Conservation (phyloP, 2,797 vertebrate species). For the Sebastes flavidus region DNA sequence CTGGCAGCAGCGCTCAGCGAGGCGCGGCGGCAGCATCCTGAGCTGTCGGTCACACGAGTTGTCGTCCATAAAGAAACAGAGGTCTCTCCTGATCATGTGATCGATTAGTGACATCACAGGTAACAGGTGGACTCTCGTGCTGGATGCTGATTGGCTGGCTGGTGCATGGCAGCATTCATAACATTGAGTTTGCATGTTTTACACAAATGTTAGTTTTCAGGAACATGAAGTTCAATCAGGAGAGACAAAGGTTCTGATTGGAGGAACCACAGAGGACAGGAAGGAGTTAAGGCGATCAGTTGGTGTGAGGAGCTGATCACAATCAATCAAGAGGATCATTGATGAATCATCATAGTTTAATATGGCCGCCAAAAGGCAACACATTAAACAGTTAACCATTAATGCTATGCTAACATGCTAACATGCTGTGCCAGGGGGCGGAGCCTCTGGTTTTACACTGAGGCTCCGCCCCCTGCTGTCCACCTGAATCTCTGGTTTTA, state of each 20-base stretch:
- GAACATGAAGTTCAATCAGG: neutral
- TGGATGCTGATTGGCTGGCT: constrained; percentile 29
- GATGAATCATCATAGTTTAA: neutral
- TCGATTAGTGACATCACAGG: constrained; percentile 72
- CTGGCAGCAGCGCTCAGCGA: constrained; percentile 91
- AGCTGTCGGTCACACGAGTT: constrained; percentile 95
- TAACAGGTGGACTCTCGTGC: constrained; percentile 46
- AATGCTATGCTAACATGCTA: neutral
- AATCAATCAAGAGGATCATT: neutral
- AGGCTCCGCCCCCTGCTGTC: neutral
- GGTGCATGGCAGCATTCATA: constrained; percentile 32
- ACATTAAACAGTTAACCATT: neutral
- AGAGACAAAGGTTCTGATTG: neutral
- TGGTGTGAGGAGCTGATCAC: neutral
- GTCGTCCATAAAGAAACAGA: constrained; percentile 96
- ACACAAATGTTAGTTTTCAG: neutral
- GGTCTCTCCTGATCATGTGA: constrained; percentile 84
- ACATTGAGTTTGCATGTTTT: constrained; percentile 20
- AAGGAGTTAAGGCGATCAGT: too few relatives aligned
- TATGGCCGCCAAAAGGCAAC: too few relatives aligned
- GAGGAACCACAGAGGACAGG: neutral
- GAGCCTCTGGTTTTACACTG: too few relatives aligned
- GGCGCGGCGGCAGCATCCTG: constrained; percentile 92
- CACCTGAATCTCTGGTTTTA: neutral
- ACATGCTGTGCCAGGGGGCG: neutral